These are phyloP conservation scores for Hedya salicella DNA, from an alignment of 2,888 invertebrate species.

Conservation along the genomic window DNA sequence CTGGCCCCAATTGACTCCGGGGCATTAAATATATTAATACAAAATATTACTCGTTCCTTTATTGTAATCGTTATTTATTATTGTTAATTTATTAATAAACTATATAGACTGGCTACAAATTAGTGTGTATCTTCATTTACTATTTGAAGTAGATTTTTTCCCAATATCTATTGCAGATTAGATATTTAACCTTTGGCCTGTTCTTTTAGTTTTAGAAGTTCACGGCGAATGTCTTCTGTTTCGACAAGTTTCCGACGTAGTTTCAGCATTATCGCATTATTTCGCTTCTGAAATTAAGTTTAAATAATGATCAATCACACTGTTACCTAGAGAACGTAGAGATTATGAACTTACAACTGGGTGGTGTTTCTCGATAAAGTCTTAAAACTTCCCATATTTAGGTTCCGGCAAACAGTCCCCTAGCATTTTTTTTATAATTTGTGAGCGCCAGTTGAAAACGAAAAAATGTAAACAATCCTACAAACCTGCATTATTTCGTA, in stretches of 20 bases:
- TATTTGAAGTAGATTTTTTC: neutral
- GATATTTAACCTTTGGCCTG: neutral
- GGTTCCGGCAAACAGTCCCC: too few relatives aligned
- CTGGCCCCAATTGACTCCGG: too few relatives aligned
- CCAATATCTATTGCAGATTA: neutral
- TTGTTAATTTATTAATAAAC: neutral
- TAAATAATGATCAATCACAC: neutral
- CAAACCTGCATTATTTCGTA: too few relatives aligned
- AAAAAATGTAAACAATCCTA: too few relatives aligned
- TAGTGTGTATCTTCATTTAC: neutral
- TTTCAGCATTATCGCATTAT: constrained; percentile 75
- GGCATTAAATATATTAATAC: too few relatives aligned
- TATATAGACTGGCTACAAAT: neutral
- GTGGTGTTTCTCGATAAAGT: too few relatives aligned
- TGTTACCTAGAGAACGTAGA: neutral
- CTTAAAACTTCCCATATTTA: too few relatives aligned
- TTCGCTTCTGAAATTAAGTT: constrained; percentile 70
- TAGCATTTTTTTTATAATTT: too few relatives aligned
- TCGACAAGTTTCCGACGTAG: constrained; percentile 71
- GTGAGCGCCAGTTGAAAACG: too few relatives aligned
- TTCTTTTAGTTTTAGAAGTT: constrained; percentile 55
- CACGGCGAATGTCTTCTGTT: constrained; percentile 65
- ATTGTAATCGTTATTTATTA: neutral
- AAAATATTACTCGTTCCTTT: neutral
- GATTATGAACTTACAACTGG: too few relatives aligned